Evolutionary conservation across 1,140 invertebrate species (phyloP).

Genomic region (Neuroterus valhalla): DNA sequence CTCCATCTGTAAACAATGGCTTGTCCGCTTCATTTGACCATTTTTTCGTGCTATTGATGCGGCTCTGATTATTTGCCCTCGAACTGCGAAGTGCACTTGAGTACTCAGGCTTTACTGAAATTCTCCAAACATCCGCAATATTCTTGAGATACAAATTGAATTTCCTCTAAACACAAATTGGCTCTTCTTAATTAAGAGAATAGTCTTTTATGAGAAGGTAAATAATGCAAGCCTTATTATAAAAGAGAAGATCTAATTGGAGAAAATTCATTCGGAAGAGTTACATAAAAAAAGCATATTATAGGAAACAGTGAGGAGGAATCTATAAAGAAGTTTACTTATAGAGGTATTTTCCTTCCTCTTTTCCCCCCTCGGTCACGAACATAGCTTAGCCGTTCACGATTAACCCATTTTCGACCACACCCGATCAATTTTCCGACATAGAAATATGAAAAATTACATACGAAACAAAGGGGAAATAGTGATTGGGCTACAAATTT

Average conservation of each 20-base stretch:
- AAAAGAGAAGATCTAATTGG: neutral
- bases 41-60: constrained; percentile 45
- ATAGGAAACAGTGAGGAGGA: no score
- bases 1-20: constrained; percentile 47
- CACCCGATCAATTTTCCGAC: no score
- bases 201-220: neutral
- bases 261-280: neutral
- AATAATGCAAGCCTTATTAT: neutral
- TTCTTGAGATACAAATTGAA: constrained; percentile 18
- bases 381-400: no score
- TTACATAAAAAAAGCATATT: no score
- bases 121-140: neutral
- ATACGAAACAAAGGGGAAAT: no score
- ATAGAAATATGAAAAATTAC: no score
- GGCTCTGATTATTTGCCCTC: constrained; percentile 35
- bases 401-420: no score
- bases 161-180: constrained; percentile 7
- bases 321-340: no score
- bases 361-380: no score
- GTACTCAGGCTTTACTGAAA: neutral
- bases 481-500: no score
- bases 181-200: neutral
- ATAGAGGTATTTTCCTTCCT: no score
- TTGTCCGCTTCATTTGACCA: constrained; percentile 50
- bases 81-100: constrained; percentile 19